phyloP scores from a whole-genome alignment of 1,140 invertebrate species.

The Dufourea novaeangliae region DNA sequence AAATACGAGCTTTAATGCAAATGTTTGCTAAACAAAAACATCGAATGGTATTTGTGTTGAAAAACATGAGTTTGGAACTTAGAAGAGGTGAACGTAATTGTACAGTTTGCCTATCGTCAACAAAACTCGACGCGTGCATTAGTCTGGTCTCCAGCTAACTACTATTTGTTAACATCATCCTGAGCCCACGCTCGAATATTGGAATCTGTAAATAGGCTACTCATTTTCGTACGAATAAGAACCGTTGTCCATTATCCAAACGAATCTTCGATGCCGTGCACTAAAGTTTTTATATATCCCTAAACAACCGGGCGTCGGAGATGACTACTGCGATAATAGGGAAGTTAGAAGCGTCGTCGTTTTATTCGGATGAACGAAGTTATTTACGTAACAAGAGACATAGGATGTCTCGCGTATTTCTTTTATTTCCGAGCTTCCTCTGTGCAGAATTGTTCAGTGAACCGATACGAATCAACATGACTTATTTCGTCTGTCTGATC shows the following conservation, averaged over 20 bases:
- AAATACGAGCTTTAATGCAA: neutral
- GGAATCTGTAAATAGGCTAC: conserved; percentile 25
- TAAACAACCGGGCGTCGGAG: neutral
- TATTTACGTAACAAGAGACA: neutral
- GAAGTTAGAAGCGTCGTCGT: neutral
- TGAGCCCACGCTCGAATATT: neutral
- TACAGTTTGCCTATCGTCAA: conserved; percentile 28
- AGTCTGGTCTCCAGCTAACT: conserved; percentile 9
- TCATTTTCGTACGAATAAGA: conserved; percentile 14
- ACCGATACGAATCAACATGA: too few relatives aligned
- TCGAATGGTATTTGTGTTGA: too few relatives aligned
- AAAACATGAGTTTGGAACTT: too few relatives aligned
- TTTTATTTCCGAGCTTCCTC: conserved; percentile 52
- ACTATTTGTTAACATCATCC: conserved; percentile 7
- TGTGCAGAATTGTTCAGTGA: neutral
- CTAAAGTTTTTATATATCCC: neutral
- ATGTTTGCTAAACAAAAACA: too few relatives aligned
- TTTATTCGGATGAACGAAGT: neutral
- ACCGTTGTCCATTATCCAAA: neutral
- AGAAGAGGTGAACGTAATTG: too few relatives aligned
- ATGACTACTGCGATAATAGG: neutral
- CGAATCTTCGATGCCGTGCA: neutral
- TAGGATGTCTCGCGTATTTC: conserved; percentile 18
- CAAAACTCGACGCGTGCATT: conserved; percentile 1
- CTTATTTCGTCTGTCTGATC: neutral